Percentiles rank a stretch among this genome's conserved stretches.
Conservation (phyloP, 2,113 vertebrate genomes). For the Mirza zaza region DNA sequence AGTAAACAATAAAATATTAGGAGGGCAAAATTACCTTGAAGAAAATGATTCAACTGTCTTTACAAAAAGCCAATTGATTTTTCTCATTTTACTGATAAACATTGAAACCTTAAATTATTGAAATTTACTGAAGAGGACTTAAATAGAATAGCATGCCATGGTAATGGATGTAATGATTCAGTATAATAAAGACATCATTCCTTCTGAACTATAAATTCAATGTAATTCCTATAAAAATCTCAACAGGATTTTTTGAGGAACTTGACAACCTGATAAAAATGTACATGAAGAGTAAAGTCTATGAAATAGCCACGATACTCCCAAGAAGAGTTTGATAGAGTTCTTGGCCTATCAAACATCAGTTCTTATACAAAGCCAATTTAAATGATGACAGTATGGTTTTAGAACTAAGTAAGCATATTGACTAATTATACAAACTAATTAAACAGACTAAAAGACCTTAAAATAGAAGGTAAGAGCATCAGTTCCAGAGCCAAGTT, state of each 20-base stretch:
- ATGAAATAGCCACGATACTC: not conserved
- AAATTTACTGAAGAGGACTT: not conserved
- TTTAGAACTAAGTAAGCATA: not conserved
- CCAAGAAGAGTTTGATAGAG: not conserved
- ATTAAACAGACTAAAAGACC: not conserved
- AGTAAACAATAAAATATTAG: not conserved
- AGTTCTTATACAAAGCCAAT: not conserved
- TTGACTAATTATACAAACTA: not conserved
- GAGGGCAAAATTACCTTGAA: not conserved
- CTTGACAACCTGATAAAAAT: not conserved
- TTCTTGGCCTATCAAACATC: not conserved
- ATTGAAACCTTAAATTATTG: not conserved
- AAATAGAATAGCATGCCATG: not conserved
- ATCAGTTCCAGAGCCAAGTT: not conserved
- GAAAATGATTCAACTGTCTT: constrained; percentile 14
- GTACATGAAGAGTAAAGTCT: not conserved
- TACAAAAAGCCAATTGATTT: not conserved
- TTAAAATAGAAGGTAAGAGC: not conserved
- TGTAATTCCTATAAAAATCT: not conserved
- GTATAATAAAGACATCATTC: not conserved
- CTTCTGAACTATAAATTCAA: not conserved
- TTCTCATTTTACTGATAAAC: constrained; percentile 4
- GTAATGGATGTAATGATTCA: not conserved
- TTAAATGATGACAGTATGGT: not conserved
- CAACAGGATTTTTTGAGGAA: not conserved